Evolutionary conservation across 2,888 invertebrate species (phyloP), one percentile per base, ranked within the genome.

Genomic region (Ferrisia virgata): DNA sequence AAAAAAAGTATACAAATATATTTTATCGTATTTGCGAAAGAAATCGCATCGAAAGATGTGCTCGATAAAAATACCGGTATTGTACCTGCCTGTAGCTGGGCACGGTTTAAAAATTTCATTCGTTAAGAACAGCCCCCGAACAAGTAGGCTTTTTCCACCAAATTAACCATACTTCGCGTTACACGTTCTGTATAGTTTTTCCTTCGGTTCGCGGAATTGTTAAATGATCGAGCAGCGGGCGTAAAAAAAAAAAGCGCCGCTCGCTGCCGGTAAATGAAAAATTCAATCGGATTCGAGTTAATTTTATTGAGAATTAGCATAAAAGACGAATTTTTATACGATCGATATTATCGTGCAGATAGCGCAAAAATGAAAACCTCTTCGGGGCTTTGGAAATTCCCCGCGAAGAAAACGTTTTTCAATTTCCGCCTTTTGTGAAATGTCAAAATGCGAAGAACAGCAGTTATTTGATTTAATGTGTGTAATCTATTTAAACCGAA

Each of bases 351-450:
- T 64, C 58, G 72, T n/a, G 72, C 11, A 72, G 72, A 72, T 72
- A 33, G 33, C 33, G 72, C n/a, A n/a, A 18, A 72, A 72, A 25
- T 33, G 58, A 64, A 64, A 64, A 28, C 11, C 58, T 28, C 13
- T 28, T 28, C 28, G 2, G 22, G 0, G n/a, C 2, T 28, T 22
- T 2, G 72, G 13, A 33, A 33, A 72, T 33, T 72, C 33, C 28
- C 6, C 47, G 3, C 33, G 11, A 72, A 33, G 72, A 72, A 72
- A 72, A 33, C 72, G 72, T 31, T 72, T 72, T 72, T 72, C 72
- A 72, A 72, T 72, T 72, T 72, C 72, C 72, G 72, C 33, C 47
- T 72, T 72, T 33, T 72, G 36, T 72, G 33, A 72, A 72, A 72
- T 33, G 72, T 72, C 72, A 72, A 72, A 72, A 72, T 72, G 72